A percentile compares a stretch with the other conserved stretches of the same genome.
Evolutionary conservation across 2,888 invertebrate genomes (phyloP).

Genomic region (Leucophora obtusa): DNA sequence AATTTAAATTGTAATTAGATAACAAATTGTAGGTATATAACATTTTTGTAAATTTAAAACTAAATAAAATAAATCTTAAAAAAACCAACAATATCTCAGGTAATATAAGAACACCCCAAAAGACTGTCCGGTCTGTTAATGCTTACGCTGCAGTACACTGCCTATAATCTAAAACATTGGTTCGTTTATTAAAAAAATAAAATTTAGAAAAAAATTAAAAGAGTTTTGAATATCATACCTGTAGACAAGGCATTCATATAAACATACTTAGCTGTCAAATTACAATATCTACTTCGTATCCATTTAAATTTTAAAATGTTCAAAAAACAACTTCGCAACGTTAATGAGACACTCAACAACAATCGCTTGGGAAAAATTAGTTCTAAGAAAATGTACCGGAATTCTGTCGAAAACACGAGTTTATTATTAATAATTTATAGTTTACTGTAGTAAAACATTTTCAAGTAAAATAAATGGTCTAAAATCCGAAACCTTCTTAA

Average conservation of each 20-base stretch:
- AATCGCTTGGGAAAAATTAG: constrained; percentile 73
- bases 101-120: constrained; percentile 5
- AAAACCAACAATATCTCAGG: background rate
- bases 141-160: constrained; percentile 12
- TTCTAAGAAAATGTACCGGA: constrained; percentile 77
- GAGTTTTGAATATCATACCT: constrained; percentile 50
- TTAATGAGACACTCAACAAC: constrained; percentile 1
- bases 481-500: constrained; percentile 46
- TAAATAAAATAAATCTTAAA: constrained; percentile 24
- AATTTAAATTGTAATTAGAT: constrained; percentile 39
- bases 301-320: background rate
- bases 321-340: background rate
- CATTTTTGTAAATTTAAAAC: constrained; percentile 36
- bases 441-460: constrained; percentile 38
- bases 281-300: constrained; percentile 21
- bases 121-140: background rate
- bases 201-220: background rate
- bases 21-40: constrained; percentile 53
- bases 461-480: constrained; percentile 19
- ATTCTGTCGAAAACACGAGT: constrained; percentile 74
- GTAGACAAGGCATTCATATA: constrained; percentile 18
- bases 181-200: background rate
- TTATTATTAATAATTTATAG: constrained; percentile 41
- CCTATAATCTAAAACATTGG: constrained; percentile 1
- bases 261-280: constrained; percentile 31